Evolutionary conservation across 2,113 vertebrate genomes (phyloP), one percentile per base, ranked within the genome.

Genomic region (Astatotilapia flaviijosephi): DNA sequence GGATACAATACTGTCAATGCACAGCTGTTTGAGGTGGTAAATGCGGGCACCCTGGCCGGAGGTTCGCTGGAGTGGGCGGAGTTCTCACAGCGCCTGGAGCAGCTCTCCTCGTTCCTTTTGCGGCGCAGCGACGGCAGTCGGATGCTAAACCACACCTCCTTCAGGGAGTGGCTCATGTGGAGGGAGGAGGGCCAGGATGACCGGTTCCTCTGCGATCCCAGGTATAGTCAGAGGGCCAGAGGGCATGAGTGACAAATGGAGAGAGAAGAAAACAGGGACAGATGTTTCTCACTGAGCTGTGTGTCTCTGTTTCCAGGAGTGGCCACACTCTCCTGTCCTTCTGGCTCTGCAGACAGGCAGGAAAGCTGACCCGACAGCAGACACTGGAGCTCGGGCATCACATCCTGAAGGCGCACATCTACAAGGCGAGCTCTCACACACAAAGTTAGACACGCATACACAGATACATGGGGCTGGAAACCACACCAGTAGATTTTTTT

Each of bases 331-430:
- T 99, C 14, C 97, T 99, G 95, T 98, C 98, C 89, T 99, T 99
- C 95, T 99, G 98, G 98, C 98, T 99, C 94, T 99, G 98, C 85
- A 97, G 98, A 73, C 98, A 98, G 82, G 98, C 98, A 15, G 92
- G 94, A 7, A 99, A 99, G 92, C 93, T 99, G 79, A 99, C 97
- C 82, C 97, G 97, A 81, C 98, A 99, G 94, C 98, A 99, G 79
- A 99, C 97, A 5, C 98, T 99, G 90, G 98, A 99, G 88, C 96
- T 99, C 92, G 98, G 98, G 84, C 98, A 99, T 94, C 98, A 99
- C 95, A 98, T 99, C 86, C 97, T 99, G 83, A 99, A 99, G 96
- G 98, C 98, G 91, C 98, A 99, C 93, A 99, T 99, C 94, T 99
- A 99, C 94, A 99, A 99, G 97, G 98, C 97, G 4, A 23, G 82